Base-by-base conservation (phyloP, 2,113 vertebrate species). In the Aphelocoma coerulescens region DNA sequence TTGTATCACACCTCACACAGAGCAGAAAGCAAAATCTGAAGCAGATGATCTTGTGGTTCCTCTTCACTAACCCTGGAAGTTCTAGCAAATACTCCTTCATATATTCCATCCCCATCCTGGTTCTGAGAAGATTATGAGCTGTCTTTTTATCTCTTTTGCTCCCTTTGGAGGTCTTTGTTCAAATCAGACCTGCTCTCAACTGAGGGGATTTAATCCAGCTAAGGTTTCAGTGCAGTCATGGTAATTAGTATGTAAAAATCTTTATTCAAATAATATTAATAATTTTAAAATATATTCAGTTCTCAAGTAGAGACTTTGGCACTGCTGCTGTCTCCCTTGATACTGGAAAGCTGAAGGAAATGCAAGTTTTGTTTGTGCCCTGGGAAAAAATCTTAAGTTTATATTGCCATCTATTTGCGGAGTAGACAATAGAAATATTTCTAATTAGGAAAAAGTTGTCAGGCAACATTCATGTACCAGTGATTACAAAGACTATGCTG, bases 391-490 rank as follows among this genome's bases (percentile, higher is more conserved):
- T 3, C 22, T 24, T 1, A 54, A 28, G 22, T 62, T 91, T 33
- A 16, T 32, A 16, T 83, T 73, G 39, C 10, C 4, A 35, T 55
- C 30, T 59, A 24, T 91, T 86, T 83, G 48, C 43, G 30, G 49
- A 48, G 57, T 44, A 77, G 9, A 33, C 14, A 63, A 59, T 48
- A 41, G 14, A 73, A 65, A 75, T 61, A 9, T 21, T 27, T 76
- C 7, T 71, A 66, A 87, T 41, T 37, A 35, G n/a, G 55, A 59
- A 62, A 75, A 77, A 41, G 10, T 4, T 14, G 2, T 72, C 13
- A 35, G 23, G 55, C 27, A 76, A 17, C 11, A 16, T 57, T 43
- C 12, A 11, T 0, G 0, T 49, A 21, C 14, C 3, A 0, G 4
- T 1, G 4, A 23, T 46, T 59, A n/a, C 3, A 23, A 48, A 51